Evolutionary conservation across 2,797 vertebrate species (phyloP), one percentile per base, ranked within the genome.

Genomic region (Valencia hispanica): DNA sequence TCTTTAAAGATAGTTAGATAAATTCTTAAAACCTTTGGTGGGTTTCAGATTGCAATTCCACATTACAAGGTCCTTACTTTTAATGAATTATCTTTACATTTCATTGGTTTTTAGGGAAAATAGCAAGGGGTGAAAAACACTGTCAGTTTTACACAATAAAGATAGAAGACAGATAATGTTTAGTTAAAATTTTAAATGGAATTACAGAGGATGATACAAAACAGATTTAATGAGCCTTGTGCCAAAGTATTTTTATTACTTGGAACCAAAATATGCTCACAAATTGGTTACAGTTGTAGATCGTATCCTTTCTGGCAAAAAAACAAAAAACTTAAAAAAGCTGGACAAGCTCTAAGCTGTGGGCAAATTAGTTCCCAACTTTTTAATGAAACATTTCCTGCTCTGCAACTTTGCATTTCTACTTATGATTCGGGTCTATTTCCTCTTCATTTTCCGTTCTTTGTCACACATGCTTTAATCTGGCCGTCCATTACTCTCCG

Each of bases 181-280:
- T 84, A 32, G 65, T 73, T 63, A 78, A 47, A 43, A 45, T 59
- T 43, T 57, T 27, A 43, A 17, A 77, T 65, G 34, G 41, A 83
- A 74, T 77, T 69, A 47, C 18, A 79, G 55, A 75, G 45, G 50
- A 77, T 1, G 7, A 73, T 51, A 83, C 63, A 70, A 76, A 82
- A 71, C 53, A 76, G 80, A 78, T 36, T 70, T 70, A 70, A 81
- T 73, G 68, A 81, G 75, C 14, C 70, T 3, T 53, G 30, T 78
- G 70, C 20, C 53, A n/a, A 4, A 51, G 74, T 51, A 48, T 22
- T 71, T 79, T 73, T n/a, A 79, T 79, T 57, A 57, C 36, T 74
- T 70, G 20, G 63, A 68, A 22, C 7, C 18, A 36, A 72, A 74
- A 76, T 76, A 80, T 80, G 70, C 5, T 73, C 20, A 70, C 66